Percentiles rank a stretch among this genome's conserved stretches.
Conservation (phyloP, 2,797 vertebrate species). For the Alca torda region DNA sequence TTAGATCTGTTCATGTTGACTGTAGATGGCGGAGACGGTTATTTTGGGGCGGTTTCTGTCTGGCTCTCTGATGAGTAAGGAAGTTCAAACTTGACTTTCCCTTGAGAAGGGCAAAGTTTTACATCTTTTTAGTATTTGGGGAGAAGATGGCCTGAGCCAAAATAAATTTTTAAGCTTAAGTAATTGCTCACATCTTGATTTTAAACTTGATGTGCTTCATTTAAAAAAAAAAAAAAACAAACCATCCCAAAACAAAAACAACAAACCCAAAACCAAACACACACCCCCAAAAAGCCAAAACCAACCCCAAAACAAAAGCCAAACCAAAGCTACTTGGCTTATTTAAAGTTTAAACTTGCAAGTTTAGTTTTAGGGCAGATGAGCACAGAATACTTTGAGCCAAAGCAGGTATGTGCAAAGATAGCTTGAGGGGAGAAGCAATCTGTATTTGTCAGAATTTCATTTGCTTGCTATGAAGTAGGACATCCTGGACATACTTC, state of each 20-base stretch:
- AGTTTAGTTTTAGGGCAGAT: background rate
- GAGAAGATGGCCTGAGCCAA: background rate
- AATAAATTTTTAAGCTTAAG: background rate
- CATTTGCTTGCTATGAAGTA: background rate
- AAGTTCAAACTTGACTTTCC: background rate
- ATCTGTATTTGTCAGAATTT: background rate
- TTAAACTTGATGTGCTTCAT: background rate
- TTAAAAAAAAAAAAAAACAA: background rate
- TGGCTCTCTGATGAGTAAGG: background rate
- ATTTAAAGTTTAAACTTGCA: background rate
- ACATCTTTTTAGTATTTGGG: background rate
- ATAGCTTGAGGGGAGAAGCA: background rate
- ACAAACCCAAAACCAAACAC: background rate
- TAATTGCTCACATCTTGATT: background rate
- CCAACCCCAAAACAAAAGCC: background rate
- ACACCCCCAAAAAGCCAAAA: background rate
- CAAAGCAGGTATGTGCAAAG: rapidly evolving
- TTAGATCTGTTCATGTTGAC: background rate
- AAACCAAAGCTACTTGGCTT: background rate
- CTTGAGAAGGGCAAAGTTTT: background rate
- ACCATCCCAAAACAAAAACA: background rate
- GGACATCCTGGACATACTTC: background rate
- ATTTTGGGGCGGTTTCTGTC: slow-evolving; percentile 3
- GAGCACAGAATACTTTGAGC: background rate
- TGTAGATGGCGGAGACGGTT: background rate